phyloP scores from a whole-genome alignment of 2,113 vertebrate genomes.

The Sebastes fasciatus region DNA sequence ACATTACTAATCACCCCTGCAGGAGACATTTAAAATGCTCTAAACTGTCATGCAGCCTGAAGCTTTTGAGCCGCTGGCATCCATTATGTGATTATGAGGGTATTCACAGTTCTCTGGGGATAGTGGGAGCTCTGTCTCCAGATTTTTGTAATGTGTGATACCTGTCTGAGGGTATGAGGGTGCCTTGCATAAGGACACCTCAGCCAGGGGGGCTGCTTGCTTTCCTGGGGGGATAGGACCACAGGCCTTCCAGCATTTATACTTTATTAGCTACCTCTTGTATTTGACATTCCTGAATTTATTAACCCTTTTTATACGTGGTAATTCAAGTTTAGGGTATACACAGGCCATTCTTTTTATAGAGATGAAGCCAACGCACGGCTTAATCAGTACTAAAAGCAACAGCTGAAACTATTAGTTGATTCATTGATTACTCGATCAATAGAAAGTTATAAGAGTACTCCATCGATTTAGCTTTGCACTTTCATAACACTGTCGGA shows the following conservation, averaged over 20 bases:
- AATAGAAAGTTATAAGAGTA: not conserved
- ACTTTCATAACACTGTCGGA: not conserved
- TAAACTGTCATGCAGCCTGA: constrained; percentile 41
- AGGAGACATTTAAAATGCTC: constrained; percentile 53
- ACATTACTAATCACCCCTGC: constrained; percentile 57
- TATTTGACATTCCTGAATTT: constrained; percentile 5
- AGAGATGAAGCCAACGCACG: not conserved
- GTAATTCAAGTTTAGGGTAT: constrained; percentile 1
- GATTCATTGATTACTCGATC: not conserved
- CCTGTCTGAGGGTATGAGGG: constrained; percentile 26
- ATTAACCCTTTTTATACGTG: not conserved
- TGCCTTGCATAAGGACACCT: constrained; percentile 3
- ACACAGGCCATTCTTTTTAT: not conserved
- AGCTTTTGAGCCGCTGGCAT: constrained; percentile 45
- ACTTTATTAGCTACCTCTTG: not conserved
- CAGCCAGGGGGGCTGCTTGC: not conserved
- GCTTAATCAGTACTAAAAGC: not conserved
- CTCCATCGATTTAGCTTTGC: not conserved
- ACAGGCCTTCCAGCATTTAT: constrained; percentile 10
- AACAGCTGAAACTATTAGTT: not conserved
- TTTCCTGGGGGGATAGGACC: not conserved
- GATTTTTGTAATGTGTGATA: constrained; percentile 31
- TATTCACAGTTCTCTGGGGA: constrained; percentile 50
- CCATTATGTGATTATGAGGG: constrained; percentile 62
- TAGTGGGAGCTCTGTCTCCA: constrained; percentile 18